Conservation (phyloP, 2,888 invertebrate species). For the Altica lythri region DNA sequence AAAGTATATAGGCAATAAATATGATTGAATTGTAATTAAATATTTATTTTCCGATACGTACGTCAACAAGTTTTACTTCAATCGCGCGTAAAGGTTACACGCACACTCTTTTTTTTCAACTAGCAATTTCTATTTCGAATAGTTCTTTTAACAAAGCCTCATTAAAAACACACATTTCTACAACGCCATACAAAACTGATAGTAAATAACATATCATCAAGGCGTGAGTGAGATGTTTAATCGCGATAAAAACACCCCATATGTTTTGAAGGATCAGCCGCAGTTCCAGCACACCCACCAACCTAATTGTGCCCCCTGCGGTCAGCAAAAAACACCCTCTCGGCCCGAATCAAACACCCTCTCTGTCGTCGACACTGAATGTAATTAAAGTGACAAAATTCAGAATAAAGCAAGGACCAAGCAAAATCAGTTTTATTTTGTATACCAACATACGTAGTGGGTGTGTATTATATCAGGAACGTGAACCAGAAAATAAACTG, state of each 20-base stretch:
- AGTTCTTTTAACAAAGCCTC: too few relatives aligned
- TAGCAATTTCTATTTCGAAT: too few relatives aligned
- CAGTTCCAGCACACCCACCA: slow-evolving; percentile 40
- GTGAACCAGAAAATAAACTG: too few relatives aligned
- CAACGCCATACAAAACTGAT: slow-evolving; percentile 2
- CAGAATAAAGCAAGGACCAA: slow-evolving; percentile 15
- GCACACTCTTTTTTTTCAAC: too few relatives aligned
- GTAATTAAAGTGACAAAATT: slow-evolving; percentile 42
- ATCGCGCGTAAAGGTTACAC: too few relatives aligned
- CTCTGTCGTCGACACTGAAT: slow-evolving; percentile 39
- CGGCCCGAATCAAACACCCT: slow-evolving; percentile 34
- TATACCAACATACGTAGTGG: too few relatives aligned
- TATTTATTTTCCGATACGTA: too few relatives aligned
- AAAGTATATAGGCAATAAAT: too few relatives aligned
- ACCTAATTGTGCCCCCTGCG: slow-evolving; percentile 44
- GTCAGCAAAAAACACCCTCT: slow-evolving; percentile 39
- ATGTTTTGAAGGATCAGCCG: slow-evolving; percentile 32
- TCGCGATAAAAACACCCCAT: slow-evolving; percentile 19
- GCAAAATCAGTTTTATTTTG: too few relatives aligned
- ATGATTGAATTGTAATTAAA: too few relatives aligned
- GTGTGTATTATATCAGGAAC: too few relatives aligned
- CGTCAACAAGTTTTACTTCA: too few relatives aligned
- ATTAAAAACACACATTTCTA: slow-evolving; percentile 1
- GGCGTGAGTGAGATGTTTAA: slow-evolving; percentile 25
- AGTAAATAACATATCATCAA: slow-evolving; percentile 12